Conservation (phyloP, 1,140 invertebrate genomes). For the Panulirus ornatus region DNA sequence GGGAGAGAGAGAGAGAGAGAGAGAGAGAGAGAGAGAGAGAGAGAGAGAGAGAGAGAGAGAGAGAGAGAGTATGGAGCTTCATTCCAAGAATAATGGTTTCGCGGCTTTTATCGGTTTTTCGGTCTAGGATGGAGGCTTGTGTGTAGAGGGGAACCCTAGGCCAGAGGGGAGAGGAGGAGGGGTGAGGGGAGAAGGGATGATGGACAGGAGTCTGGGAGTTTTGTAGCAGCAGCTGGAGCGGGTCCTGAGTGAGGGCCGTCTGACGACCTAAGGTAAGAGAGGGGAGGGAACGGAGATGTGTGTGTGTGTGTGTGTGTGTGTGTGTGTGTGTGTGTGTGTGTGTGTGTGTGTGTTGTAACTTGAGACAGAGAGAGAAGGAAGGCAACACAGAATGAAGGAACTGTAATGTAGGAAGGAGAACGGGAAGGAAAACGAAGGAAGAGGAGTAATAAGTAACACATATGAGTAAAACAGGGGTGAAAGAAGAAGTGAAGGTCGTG, state of each 20-base stretch:
- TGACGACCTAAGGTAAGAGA: background rate
- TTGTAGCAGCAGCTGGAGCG: too few species aligned
- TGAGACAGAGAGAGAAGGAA: background rate
- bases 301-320: slow-evolving; percentile 17
- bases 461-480: background rate
- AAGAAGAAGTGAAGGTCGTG: too few species aligned
- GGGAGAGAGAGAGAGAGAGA: background rate
- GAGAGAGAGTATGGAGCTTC: background rate
- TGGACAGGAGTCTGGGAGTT: too few species aligned
- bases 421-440: background rate
- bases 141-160: too few species aligned
- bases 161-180: too few species aligned
- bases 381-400: too few species aligned
- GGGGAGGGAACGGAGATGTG: background rate
- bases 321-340: slow-evolving; percentile 22
- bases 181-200: background rate
- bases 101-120: too few species aligned
- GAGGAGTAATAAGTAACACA: too few species aligned
- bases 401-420: too few species aligned
- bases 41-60: background rate
- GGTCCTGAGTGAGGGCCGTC: background rate
- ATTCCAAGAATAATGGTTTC: too few species aligned
- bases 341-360: background rate
- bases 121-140: too few species aligned
- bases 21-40: background rate